These are phyloP conservation scores for Oceanodroma tethys DNA, from an alignment of 2,113 vertebrate genomes.

Conservation along the genomic window DNA sequence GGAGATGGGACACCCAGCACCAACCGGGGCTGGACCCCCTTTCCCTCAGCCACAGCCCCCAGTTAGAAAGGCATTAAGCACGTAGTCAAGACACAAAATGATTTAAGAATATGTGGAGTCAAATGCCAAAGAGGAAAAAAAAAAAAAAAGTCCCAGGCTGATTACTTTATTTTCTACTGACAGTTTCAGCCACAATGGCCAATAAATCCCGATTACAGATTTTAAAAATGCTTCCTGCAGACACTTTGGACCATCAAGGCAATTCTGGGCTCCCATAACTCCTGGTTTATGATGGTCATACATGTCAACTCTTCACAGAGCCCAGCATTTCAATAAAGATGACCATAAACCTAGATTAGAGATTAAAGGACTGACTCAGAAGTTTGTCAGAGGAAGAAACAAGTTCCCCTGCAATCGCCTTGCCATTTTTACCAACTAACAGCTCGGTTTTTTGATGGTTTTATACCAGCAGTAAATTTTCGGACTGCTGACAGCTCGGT, in stretches of 20 bases:
- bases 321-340: constrained; percentile 40
- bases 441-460: constrained; percentile 1
- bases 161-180: constrained; percentile 67
- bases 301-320: constrained; percentile 10
- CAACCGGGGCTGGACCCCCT: no score
- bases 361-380: constrained; percentile 53
- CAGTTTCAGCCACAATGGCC: constrained; percentile 41
- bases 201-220: constrained; percentile 53
- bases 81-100: fast-evolving
- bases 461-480: constrained; percentile 10
- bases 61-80: not conserved
- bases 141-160: not conserved
- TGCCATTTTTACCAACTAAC: not conserved
- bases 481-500: not conserved
- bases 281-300: constrained; percentile 56
- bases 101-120: not conserved
- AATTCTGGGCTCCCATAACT: constrained; percentile 48
- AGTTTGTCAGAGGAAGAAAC: constrained; percentile 36
- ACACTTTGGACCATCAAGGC: constrained; percentile 53
- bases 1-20: not conserved
- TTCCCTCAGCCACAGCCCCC: not conserved
- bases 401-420: not conserved
- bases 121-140: not conserved
- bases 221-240: constrained; percentile 60
- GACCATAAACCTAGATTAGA: constrained; percentile 57